Conservation (phyloP, 2,888 invertebrate genomes). For the Loripinus fragilis region DNA sequence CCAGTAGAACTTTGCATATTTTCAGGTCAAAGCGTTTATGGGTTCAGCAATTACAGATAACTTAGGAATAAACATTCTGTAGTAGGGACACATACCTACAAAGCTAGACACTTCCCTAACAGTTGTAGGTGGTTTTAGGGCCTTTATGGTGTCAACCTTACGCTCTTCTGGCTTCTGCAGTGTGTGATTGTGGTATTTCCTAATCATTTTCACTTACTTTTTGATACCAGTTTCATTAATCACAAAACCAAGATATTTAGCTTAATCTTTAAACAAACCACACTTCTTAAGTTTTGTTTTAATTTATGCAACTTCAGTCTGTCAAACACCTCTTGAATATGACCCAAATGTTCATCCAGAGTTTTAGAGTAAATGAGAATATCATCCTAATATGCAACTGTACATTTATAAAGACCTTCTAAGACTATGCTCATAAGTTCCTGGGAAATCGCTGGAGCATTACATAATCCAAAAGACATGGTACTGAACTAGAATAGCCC, state of each 20-base stretch:
- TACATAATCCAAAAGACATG: slow-evolving; percentile 37
- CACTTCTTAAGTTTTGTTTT: slow-evolving; percentile 25
- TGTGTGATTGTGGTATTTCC: no score
- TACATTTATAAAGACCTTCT: slow-evolving; percentile 36
- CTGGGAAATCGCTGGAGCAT: slow-evolving; percentile 36
- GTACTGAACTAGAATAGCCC: slow-evolving; percentile 23
- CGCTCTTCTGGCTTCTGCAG: no score
- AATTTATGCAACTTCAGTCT: slow-evolving; percentile 27
- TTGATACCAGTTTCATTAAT: slow-evolving; percentile 35
- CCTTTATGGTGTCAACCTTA: slow-evolving; percentile 30
- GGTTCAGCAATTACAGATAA: slow-evolving; percentile 41
- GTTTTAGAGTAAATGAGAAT: neutral
- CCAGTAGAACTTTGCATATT: slow-evolving; percentile 22
- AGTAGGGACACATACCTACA: slow-evolving; percentile 24
- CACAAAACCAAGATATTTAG: slow-evolving; percentile 35
- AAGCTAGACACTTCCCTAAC: slow-evolving; percentile 19
- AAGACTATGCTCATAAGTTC: slow-evolving; percentile 34
- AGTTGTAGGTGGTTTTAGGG: slow-evolving; percentile 30
- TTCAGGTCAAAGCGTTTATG: slow-evolving; percentile 24
- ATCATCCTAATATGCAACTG: slow-evolving; percentile 46
- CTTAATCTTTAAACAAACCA: slow-evolving; percentile 36
- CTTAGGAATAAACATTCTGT: slow-evolving; percentile 36
- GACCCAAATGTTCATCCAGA: slow-evolving; percentile 28
- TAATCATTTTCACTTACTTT: no score
- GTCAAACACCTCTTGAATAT: slow-evolving; percentile 42